Evolutionary conservation across 2,113 vertebrate genomes (phyloP).

Genomic region (Seriola aureovittata): DNA sequence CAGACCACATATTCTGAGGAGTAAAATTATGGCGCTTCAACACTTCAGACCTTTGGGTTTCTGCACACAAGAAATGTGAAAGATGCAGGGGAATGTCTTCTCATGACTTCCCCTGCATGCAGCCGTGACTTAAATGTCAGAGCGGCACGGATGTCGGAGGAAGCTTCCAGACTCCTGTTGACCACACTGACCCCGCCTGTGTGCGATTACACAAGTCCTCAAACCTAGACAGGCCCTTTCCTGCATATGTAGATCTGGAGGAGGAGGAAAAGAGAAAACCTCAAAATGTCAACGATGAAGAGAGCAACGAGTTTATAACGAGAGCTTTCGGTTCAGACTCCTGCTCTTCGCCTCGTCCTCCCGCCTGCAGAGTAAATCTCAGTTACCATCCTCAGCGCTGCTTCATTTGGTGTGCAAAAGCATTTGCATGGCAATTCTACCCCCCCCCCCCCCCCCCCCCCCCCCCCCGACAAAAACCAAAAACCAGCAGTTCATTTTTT

Average conservation of each 20-base stretch:
- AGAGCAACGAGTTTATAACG: background rate
- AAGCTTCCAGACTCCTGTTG: conserved; percentile 35
- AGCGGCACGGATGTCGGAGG: conserved; percentile 26
- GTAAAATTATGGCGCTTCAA: conserved; percentile 23
- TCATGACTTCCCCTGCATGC: conserved; percentile 41
- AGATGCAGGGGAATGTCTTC: conserved; percentile 29
- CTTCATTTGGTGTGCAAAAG: background rate
- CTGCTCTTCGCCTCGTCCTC: conserved; percentile 1
- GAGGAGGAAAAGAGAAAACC: conserved; percentile 24
- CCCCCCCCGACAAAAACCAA: too few relatives aligned
- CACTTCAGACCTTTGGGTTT: conserved; percentile 58
- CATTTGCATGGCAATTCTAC: background rate
- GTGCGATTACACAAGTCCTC: conserved; percentile 41
- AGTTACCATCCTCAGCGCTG: conserved; percentile 4
- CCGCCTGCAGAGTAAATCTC: conserved; percentile 8
- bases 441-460: too few relatives aligned
- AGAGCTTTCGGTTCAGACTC: background rate
- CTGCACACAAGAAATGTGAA: conserved; percentile 5
- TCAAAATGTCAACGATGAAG: conserved; percentile 55
- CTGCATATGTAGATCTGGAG: conserved; percentile 44
- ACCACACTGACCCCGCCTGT: conserved; percentile 39
- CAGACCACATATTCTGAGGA: too few relatives aligned
- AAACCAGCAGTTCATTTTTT: background rate
- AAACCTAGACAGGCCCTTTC: conserved; percentile 19
- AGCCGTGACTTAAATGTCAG: conserved; percentile 67